Evolutionary conservation across 2,797 vertebrate genomes (phyloP), one percentile per base, ranked within the genome.

Genomic region (Orientallactaga sibirica): DNA sequence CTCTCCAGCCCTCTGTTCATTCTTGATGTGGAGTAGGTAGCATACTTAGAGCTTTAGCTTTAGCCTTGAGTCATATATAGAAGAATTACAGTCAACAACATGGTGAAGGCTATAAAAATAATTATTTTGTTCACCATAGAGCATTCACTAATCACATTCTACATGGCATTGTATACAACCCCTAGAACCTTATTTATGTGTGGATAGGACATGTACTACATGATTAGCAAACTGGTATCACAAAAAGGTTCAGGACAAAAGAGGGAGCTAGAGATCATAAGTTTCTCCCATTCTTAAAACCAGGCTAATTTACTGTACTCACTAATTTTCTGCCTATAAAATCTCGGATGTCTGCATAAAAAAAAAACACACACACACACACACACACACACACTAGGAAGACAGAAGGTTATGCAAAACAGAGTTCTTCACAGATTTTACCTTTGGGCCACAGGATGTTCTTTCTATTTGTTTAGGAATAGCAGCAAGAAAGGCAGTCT

Each of bases 361-460:
- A 88, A 25, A 43, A 24, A 48, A 24, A 48, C 41, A 48, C 11
- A 48, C 24, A 48, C 11, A 48, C 73, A 48, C 22, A 48, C 73
- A 14, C 73, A 75, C 73, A 75, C 24, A 48, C 48, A 55, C 14
- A 70, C 9, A 24, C 1, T 24, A 76, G 29, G 71, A 92, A 92
- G 9, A 79, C 0, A 29, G 2, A 2, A 2, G 20, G 24, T 82
- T 61, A 27, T 78, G 55, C 11, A 48, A 55, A 81, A n/a, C 66
- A 71, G n/a, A 25, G 0, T 66, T 94, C 16, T 88, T 92, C 19
- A 88, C 58, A 62, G 90, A 71, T 4, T 2, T 61, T 98, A 98
- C 98, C 98, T 97, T 97, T 41, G 43, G 61, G 58, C 84, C 80
- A 74, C 3, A 83, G 52, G 52, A 73, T 66, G 93, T 74, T 93